Base-by-base conservation (phyloP, 2,888 invertebrate genomes). In the Digitonthophagus gazella region DNA sequence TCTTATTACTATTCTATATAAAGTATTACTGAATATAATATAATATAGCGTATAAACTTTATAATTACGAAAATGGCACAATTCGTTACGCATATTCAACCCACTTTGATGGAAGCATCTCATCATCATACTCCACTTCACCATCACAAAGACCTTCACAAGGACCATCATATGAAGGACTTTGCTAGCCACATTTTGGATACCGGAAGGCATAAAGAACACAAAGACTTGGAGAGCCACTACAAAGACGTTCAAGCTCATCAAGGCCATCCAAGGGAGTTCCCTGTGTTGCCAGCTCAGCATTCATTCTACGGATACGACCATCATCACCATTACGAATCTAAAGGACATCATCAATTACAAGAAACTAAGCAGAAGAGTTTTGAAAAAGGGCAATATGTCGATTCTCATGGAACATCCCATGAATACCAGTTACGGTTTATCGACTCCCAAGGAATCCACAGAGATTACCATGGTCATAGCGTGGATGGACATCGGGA, bases 71-170 rank as follows among this genome's bases (percentile, higher is more conserved):
- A 64, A 72, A 87, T 87, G 87, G 86, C 87, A 74, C 87, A 87
- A 79, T 87, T 87, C 78, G 87, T 87, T 70, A 86, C 86, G 64
- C 86, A 86, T 75, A 86, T 87, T 74, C 86, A 87, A 78, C 86
- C 87, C 54, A 86, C 87, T 19, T 79, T 87, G 79, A 79, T 87
- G 78, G 87, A 87, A 80, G 85, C 88, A 18, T 85, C 86, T 57
- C 86, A 86, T 74, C 87, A 87, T 80, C 84, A 86, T 74, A 81
- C 84, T 65, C 85, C 85, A 68, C 85, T 85, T 76, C 85, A 85
- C 77, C 81, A 83, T 68, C 83, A 84, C 76, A 83, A 85, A 75
- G 81, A 84, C 69, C 83, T 84, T 76, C 84, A 85, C 19, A 78
- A 80, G 74, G 77, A 77, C 44, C 58, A 75, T 14, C 74, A 75